Percentiles rank a stretch among this genome's conserved stretches.
Conservation (phyloP, 1,140 invertebrate genomes). For the Zeugodacus cucurbitae region DNA sequence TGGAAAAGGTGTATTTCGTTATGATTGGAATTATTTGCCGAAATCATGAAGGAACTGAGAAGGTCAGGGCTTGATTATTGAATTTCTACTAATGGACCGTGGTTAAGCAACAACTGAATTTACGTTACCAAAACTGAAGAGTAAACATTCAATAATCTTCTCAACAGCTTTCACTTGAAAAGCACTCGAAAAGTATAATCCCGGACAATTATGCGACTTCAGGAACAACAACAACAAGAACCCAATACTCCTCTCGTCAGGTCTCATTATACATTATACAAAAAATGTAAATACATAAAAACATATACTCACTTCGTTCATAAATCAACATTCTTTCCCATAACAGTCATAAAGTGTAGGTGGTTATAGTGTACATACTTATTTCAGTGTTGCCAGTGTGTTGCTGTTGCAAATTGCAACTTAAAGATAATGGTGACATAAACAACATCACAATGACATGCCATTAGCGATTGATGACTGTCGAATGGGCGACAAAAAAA, state of each 20-base stretch:
- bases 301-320: background rate
- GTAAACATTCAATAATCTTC: too few relatives aligned
- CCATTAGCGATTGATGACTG: conserved; percentile 20
- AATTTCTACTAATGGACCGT: too few relatives aligned
- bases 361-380: background rate
- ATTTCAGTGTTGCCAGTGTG: background rate
- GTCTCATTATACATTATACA: too few relatives aligned
- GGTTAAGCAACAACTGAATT: too few relatives aligned
- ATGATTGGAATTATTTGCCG: too few relatives aligned
- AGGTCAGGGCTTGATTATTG: too few relatives aligned
- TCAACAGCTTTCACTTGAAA: too few relatives aligned
- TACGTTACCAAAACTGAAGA: too few relatives aligned
- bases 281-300: too few relatives aligned
- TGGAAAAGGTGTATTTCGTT: too few relatives aligned
- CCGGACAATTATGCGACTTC: background rate
- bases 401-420: background rate
- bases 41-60: too few relatives aligned
- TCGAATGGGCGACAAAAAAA: background rate
- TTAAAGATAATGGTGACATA: background rate
- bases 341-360: background rate
- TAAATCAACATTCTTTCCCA: background rate
- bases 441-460: background rate
- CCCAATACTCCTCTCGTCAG: background rate
- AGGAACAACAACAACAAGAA: background rate
- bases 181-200: background rate